phyloP scores from a whole-genome alignment of 1,140 invertebrate genomes.

The Drosophila jambulina region DNA sequence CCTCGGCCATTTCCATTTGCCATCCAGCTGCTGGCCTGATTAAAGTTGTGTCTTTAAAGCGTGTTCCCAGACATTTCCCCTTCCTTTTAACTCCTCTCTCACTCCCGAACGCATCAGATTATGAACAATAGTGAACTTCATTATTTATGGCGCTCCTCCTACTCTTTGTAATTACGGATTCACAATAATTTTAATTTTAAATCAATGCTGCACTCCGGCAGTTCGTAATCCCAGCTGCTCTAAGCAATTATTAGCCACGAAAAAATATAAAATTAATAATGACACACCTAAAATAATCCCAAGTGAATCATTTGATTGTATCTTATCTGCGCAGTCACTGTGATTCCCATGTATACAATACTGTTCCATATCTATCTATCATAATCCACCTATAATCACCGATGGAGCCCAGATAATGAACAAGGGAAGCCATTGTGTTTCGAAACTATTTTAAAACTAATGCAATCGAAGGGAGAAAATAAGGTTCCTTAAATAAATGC shows the following conservation, averaged over 20 bases:
- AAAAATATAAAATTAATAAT: conserved; percentile 15
- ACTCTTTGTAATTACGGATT: conserved; percentile 3
- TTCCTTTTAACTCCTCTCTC: not conserved
- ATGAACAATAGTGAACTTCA: conserved; percentile 16
- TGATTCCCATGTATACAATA: conserved; percentile 8
- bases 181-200: conserved; percentile 31
- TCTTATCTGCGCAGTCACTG: conserved; percentile 8
- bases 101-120: conserved; percentile 19
- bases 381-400: conserved; percentile 12
- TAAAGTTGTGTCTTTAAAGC: conserved; percentile 63
- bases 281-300: conserved; percentile 19
- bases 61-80: not conserved
- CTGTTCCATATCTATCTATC: conserved; percentile 11
- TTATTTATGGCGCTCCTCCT: conserved; percentile 5
- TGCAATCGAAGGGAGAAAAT: not conserved
- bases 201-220: not conserved
- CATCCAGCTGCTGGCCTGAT: conserved; percentile 55
- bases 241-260: conserved; percentile 10
- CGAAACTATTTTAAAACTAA: not conserved
- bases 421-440: conserved; percentile 3
- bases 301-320: conserved; percentile 18
- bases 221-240: not conserved
- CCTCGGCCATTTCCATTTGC: conserved; percentile 37
- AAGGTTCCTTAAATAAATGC: not conserved
- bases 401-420: conserved; percentile 11